Evolutionary conservation across 2,888 invertebrate species (phyloP).

Genomic region (Morpho deidamia): DNA sequence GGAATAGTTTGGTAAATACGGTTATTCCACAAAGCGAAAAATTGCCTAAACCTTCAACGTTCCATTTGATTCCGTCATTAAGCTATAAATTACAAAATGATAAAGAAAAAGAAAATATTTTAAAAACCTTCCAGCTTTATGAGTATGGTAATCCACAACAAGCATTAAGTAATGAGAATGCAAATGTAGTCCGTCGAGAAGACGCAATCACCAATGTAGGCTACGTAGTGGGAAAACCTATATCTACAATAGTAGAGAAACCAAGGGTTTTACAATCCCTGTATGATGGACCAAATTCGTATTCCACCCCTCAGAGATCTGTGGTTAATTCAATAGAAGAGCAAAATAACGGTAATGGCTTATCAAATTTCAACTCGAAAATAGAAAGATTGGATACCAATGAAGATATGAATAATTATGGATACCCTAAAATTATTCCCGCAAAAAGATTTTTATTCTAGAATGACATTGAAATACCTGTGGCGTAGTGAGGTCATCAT

Average conservation of each 20-base stretch:
- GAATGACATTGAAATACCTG: no score
- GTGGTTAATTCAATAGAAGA: constrained; percentile 49
- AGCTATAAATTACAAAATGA: constrained; percentile 57
- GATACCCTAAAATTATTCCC: constrained; percentile 50
- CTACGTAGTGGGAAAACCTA: constrained; percentile 45
- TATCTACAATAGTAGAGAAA: constrained; percentile 32
- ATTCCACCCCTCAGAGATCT: constrained; percentile 61
- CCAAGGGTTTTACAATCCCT: constrained; percentile 37
- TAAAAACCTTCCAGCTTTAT: constrained; percentile 52
- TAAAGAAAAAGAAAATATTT: constrained; percentile 51
- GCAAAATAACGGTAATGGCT: constrained; percentile 31
- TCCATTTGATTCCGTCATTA: constrained; percentile 59
- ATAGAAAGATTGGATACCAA: constrained; percentile 54
- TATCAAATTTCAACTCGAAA: constrained; percentile 42
- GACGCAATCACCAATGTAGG: constrained; percentile 40
- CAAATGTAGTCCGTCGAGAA: constrained; percentile 32
- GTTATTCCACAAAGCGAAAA: constrained; percentile 3
- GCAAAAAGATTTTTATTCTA: constrained; percentile 40
- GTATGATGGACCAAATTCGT: constrained; percentile 66
- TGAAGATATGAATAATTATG: constrained; percentile 31
- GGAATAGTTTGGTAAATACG: constrained; percentile 1
- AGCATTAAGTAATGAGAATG: constrained; percentile 25
- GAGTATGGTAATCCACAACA: constrained; percentile 49
- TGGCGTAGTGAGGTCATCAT: no score
- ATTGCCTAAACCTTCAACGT: constrained; percentile 36